Evolutionary conservation across 2,797 vertebrate species (phyloP).

Genomic region (Xerus rutilus): DNA sequence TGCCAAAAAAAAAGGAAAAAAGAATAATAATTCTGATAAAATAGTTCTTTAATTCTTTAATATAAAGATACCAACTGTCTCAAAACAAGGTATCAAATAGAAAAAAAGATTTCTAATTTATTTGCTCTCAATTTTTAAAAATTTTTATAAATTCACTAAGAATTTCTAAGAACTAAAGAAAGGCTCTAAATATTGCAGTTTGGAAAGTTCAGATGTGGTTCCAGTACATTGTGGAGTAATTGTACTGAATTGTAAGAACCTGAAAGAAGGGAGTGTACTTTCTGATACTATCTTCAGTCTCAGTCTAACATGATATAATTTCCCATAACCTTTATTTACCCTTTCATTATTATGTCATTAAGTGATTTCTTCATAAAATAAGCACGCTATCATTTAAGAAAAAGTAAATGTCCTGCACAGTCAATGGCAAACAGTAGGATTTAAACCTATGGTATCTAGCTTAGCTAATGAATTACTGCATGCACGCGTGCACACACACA

Average conservation of each 20-base stretch:
- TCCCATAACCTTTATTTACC: constrained; percentile 42
- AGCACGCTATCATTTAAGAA: constrained; percentile 49
- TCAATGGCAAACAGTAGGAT: neutral
- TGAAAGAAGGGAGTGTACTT: constrained; percentile 4
- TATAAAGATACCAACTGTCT: neutral
- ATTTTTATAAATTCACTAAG: neutral
- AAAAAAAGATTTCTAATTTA: neutral
- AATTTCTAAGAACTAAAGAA: constrained; percentile 37
- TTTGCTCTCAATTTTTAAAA: constrained; percentile 7
- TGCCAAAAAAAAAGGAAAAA: neutral
- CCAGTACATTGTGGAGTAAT: neutral
- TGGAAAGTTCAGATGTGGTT: neutral
- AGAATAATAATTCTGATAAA: neutral
- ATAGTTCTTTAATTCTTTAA: neutral
- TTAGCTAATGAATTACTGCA: neutral
- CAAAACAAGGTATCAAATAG: constrained; percentile 26
- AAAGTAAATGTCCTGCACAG: neutral
- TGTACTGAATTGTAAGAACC: neutral
- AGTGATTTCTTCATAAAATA: constrained; percentile 65
- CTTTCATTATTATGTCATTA: constrained; percentile 44
- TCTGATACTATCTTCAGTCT: constrained; percentile 5
- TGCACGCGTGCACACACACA: too few relatives aligned
- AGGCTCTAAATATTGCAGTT: neutral
- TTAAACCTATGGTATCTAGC: neutral
- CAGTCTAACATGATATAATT: constrained; percentile 33